Conservation (phyloP, 2,797 vertebrate species). For the Thalassophryne amazonica region DNA sequence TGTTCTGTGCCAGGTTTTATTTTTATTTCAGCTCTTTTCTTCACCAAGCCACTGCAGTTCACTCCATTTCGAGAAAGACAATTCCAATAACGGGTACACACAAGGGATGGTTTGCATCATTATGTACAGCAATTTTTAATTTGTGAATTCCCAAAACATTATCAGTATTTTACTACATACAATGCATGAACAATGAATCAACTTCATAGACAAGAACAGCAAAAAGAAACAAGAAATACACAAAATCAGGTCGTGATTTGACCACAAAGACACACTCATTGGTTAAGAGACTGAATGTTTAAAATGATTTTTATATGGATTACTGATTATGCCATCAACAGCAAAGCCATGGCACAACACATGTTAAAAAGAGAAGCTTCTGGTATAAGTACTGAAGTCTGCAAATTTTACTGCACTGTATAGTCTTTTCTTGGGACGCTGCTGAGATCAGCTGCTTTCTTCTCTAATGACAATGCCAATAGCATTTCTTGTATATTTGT, state of each 20-base stretch:
- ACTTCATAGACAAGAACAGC: conserved; percentile 58
- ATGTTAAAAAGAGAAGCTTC: conserved; percentile 35
- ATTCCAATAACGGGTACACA: background rate
- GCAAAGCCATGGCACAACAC: conserved; percentile 52
- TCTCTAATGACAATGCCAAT: conserved; percentile 14
- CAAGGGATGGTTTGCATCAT: conserved; percentile 52
- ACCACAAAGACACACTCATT: conserved; percentile 50
- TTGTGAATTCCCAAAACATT: conserved; percentile 73
- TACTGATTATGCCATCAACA: conserved; percentile 42
- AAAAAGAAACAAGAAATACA: conserved; percentile 36
- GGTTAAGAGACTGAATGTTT: conserved; percentile 54
- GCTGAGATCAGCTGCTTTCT: conserved; percentile 21
- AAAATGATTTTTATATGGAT: conserved; percentile 46
- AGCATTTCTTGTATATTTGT: too few relatives aligned
- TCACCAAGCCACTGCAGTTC: too few relatives aligned
- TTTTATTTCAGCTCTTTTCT: too few relatives aligned
- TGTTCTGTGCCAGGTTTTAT: too few relatives aligned
- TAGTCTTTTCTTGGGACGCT: conserved; percentile 70
- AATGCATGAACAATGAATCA: conserved; percentile 73
- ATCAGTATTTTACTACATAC: conserved; percentile 75
- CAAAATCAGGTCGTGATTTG: conserved; percentile 50
- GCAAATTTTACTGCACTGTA: conserved; percentile 59
- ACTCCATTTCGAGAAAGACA: background rate
- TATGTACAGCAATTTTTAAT: conserved; percentile 82
- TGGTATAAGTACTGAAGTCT: conserved; percentile 45